Percentiles rank a stretch among this genome's conserved stretches.
phyloP scores from a whole-genome alignment of 2,888 invertebrate genomes.

The Pheosia gnoma region DNA sequence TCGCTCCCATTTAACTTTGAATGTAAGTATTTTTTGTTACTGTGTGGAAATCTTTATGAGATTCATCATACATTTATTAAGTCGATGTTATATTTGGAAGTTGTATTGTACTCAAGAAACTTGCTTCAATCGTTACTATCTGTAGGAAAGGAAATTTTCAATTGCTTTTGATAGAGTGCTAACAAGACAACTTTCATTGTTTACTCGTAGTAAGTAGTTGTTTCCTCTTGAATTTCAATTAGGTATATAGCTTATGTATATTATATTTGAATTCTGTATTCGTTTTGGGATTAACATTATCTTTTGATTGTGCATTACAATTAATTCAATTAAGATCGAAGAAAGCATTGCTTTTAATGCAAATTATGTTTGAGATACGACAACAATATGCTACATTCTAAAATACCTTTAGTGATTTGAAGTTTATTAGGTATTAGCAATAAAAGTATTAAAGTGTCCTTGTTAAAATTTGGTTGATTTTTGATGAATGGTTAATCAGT shows the following conservation, averaged over 20 bases:
- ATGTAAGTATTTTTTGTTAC: too few species aligned
- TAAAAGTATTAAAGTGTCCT: too few species aligned
- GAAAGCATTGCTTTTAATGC: too few species aligned
- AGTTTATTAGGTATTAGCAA: too few species aligned
- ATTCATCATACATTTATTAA: not conserved
- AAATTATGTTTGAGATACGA: too few species aligned
- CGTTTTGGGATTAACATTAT: not conserved
- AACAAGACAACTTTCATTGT: constrained; percentile 19
- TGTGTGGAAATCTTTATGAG: not conserved
- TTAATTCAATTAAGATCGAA: too few species aligned
- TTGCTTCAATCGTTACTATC: not conserved
- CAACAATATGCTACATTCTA: too few species aligned
- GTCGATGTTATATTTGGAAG: not conserved
- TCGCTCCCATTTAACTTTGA: too few species aligned
- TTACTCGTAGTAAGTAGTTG: not conserved
- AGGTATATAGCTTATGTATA: not conserved
- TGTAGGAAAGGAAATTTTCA: not conserved
- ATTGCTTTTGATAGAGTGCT: constrained; percentile 8
- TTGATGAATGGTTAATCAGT: too few species aligned
- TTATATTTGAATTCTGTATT: not conserved
- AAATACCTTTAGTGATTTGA: too few species aligned
- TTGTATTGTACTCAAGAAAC: not conserved
- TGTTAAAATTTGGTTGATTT: too few species aligned
- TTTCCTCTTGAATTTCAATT: constrained; percentile 16
- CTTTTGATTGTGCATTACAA: not conserved